Base-by-base conservation (phyloP, 2,113 vertebrate genomes). In the Leptosomus discolor region DNA sequence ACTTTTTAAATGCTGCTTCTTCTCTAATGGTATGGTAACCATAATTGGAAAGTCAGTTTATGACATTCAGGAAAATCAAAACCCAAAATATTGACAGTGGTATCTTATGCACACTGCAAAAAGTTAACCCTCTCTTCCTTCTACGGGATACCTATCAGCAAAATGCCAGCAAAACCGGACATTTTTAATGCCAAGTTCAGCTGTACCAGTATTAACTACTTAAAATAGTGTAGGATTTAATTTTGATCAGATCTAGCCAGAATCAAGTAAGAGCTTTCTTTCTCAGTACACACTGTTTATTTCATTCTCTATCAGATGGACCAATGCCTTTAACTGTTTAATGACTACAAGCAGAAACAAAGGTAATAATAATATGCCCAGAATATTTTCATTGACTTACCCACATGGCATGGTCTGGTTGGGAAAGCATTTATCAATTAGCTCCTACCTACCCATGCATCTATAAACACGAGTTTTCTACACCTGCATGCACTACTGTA, bases 391-490 rank as follows among this genome's bases (percentile, higher is more conserved):
- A 53, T 0, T 60, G 26, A 34, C 18, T 45, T 39, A 32, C 17
- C 22, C 61, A 17, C 7, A 1, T 3, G 54, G 67, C 36, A 27
- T 0, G 10, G 16, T 12, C 32, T 58, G 39, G 18, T 1, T 64
- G 41, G 71, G 34, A 77, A 70, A 76, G 53, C 50, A 19, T 78
- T 64, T 76, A 20, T 36, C 61, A 39, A 3, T 15, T 5, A 23
- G 43, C 45, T 85, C 37, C 71, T 9, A 27, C 20, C 20, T 50
- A 43, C 9, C 79, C 58, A 15, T 3, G 36, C 48, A 56, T 15
- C 41, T 39, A 34, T 0, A 43, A 76, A 51, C 6, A 9, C 1
- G 29, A 69, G 22, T 79, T 39, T 41, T 18, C 34, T 4, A 21
- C 5, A 37, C 19, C n/a, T 64, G 51, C 56, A 8, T 0, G 5